Conservation (phyloP, 1,140 invertebrate species). For the Drosophila nikananu region DNA sequence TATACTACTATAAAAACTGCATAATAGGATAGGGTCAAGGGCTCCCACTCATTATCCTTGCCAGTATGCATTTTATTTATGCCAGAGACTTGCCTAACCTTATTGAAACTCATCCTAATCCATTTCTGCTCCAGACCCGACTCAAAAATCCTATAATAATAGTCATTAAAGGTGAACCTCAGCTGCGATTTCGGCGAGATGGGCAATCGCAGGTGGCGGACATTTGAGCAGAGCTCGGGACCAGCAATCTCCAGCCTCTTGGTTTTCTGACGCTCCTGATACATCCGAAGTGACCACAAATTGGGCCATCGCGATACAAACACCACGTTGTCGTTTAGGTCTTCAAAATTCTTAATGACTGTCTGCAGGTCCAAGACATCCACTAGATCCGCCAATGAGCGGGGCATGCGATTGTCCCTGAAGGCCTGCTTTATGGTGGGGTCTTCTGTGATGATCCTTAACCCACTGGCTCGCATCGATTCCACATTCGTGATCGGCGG, state of each 20-base stretch:
- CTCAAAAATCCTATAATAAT: neutral
- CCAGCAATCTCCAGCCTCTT: slow-evolving; percentile 4
- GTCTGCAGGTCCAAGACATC: neutral
- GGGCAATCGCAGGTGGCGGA: neutral
- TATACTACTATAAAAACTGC: accelerated
- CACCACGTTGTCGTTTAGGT: slow-evolving; percentile 25
- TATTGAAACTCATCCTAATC: slow-evolving; percentile 2
- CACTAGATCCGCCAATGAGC: slow-evolving; percentile 4
- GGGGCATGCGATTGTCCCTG: slow-evolving; percentile 11
- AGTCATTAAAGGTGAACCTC: neutral
- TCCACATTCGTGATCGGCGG: slow-evolving; percentile 23
- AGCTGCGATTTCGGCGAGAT: neutral
- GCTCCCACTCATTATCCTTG: neutral
- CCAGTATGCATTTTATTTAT: neutral
- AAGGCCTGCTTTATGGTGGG: neutral
- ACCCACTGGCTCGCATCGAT: slow-evolving; percentile 18
- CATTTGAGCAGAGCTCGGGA: slow-evolving; percentile 1
- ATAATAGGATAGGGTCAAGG: neutral
- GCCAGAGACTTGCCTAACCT: neutral
- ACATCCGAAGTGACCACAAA: neutral
- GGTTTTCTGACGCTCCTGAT: slow-evolving; percentile 10
- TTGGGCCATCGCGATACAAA: neutral
- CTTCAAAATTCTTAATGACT: neutral
- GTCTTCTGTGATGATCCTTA: slow-evolving; percentile 30
- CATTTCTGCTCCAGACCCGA: slow-evolving; percentile 6